Percentiles rank a stretch among this genome's conserved stretches.
These are phyloP conservation scores for Lerista edwardsae DNA, from an alignment of 2,797 vertebrate species.

Conservation along the genomic window DNA sequence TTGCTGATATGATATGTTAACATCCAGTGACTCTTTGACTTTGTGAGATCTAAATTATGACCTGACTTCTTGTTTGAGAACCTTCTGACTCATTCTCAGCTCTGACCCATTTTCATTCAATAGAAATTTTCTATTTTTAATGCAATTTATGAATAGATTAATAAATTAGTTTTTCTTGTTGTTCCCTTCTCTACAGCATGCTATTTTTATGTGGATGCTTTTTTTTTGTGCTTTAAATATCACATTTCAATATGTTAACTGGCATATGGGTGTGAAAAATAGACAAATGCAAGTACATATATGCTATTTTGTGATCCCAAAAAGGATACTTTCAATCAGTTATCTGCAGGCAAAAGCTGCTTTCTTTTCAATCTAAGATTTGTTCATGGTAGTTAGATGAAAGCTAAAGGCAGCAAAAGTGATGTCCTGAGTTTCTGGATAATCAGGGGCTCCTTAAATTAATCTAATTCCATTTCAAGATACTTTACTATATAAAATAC, in stretches of 20 bases:
- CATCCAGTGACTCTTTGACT: too few species aligned
- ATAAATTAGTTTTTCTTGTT: not conserved
- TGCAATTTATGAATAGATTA: not conserved
- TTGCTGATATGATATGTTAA: too few species aligned
- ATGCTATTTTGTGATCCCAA: not conserved
- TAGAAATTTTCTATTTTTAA: not conserved
- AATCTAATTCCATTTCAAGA: too few species aligned
- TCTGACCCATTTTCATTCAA: not conserved
- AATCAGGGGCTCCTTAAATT: too few species aligned
- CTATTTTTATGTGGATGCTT: not conserved
- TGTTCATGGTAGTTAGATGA: not conserved
- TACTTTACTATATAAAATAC: too few species aligned
- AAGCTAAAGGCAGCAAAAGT: not conserved
- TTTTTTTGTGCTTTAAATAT: not conserved
- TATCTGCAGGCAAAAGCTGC: not conserved
- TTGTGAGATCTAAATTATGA: not conserved
- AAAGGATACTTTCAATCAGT: not conserved
- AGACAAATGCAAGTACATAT: not conserved
- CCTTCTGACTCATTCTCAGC: not conserved
- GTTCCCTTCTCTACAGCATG: not conserved
- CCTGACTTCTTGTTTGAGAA: not conserved
- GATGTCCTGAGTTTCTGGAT: not conserved
- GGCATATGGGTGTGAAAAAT: not conserved
- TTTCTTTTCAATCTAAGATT: not conserved
- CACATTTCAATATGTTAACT: not conserved